phyloP scores from a whole-genome alignment of 2,888 invertebrate species.

The Hartigia nigra region DNA sequence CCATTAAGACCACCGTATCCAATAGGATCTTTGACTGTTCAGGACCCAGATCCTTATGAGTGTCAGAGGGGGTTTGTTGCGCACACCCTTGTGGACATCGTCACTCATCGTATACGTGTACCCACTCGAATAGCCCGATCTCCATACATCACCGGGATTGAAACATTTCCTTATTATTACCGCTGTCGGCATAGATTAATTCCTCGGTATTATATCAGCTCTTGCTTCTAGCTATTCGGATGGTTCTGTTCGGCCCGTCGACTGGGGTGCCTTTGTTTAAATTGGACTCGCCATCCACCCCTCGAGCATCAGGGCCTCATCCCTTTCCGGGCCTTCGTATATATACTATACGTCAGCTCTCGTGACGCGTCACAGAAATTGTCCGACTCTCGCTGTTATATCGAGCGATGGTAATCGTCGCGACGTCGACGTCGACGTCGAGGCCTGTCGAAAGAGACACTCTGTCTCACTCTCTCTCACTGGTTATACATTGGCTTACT shows the following conservation, averaged over 20 bases:
- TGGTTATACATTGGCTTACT: neutral
- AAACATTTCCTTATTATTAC: conserved; percentile 66
- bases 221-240: conserved; percentile 25
- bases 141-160: conserved; percentile 64
- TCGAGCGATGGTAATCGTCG: conserved; percentile 13
- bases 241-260: conserved; percentile 31
- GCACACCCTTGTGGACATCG: neutral
- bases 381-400: conserved; percentile 9
- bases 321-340: neutral
- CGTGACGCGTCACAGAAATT: conserved; percentile 21
- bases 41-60: neutral
- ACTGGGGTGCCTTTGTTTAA: conserved; percentile 48
- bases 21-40: neutral
- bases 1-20: too few species aligned
- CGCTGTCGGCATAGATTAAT: conserved; percentile 64
- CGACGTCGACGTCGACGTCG: neutral
- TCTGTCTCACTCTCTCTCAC: neutral
- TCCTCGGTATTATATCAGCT: conserved; percentile 52
- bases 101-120: conserved; percentile 6
- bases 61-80: neutral
- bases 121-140: conserved; percentile 32
- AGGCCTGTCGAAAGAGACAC: neutral
- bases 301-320: conserved; percentile 8
- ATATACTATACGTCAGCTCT: conserved; percentile 9
- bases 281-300: conserved; percentile 39